A percentile compares a stretch with the other conserved stretches of the same genome.
Conservation (phyloP, 2,888 invertebrate genomes). For the Pollenia griseotomentosa region DNA sequence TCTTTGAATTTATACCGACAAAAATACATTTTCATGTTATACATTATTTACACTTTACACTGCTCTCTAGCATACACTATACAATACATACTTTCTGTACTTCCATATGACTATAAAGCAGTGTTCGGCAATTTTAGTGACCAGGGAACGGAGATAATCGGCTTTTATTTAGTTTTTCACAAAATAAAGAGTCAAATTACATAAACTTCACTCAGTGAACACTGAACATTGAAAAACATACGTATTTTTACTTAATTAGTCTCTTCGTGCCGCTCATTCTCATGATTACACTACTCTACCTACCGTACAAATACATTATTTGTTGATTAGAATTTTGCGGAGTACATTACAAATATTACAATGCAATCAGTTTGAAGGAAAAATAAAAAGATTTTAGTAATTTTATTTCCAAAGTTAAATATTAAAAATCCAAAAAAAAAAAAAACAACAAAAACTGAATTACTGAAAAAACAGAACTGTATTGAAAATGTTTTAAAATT, state of each 20-base stretch:
- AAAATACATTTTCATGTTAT: slow-evolving; percentile 76
- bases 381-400: not conserved
- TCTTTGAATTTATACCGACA: slow-evolving; percentile 72
- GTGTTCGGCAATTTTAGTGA: not conserved
- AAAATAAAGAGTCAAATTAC: too few relatives aligned
- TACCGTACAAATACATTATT: slow-evolving; percentile 12
- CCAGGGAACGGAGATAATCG: too few relatives aligned
- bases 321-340: slow-evolving; percentile 44
- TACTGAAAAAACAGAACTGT: slow-evolving; percentile 22
- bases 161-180: too few relatives aligned
- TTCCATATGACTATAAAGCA: not conserved
- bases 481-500: slow-evolving; percentile 58
- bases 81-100: not conserved
- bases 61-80: not conserved
- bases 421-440: slow-evolving; percentile 3
- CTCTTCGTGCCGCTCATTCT: too few relatives aligned
- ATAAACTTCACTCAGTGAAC: too few relatives aligned
- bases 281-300: too few relatives aligned
- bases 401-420: slow-evolving; percentile 8
- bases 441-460: slow-evolving; percentile 5
- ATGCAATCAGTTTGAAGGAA: slow-evolving; percentile 53
- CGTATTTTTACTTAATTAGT: too few relatives aligned
- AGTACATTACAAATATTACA: slow-evolving; percentile 62
- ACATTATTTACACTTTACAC: slow-evolving; percentile 40
- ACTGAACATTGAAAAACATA: too few relatives aligned